phyloP scores from a whole-genome alignment of 1,140 invertebrate genomes.

The Vanessa atalanta region DNA sequence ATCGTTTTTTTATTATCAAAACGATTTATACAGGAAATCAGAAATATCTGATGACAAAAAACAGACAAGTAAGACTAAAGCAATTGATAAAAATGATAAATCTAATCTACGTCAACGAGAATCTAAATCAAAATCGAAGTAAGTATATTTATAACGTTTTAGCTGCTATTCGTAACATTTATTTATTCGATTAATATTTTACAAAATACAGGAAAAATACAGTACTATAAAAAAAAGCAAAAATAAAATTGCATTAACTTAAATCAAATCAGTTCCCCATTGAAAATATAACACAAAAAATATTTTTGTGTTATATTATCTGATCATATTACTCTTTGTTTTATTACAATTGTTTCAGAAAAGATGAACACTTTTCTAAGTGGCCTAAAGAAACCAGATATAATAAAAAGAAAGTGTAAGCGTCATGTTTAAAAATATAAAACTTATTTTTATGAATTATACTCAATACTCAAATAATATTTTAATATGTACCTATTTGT shows the following conservation, averaged over 20 bases:
- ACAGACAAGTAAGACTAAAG: background rate
- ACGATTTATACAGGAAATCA: slow-evolving; percentile 7
- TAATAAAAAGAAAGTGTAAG: slow-evolving; percentile 14
- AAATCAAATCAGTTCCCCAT: no score
- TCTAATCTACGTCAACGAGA: background rate
- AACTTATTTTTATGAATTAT: no score
- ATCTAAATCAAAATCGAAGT: background rate
- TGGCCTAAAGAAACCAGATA: background rate
- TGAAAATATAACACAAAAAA: no score
- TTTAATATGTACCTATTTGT: no score
- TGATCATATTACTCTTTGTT: background rate
- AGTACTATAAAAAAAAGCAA: no score
- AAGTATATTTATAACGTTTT: background rate
- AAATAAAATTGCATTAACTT: no score
- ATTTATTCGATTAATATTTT: no score
- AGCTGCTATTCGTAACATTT: no score
- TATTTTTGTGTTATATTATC: no score
- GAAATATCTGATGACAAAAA: slow-evolving; percentile 13
- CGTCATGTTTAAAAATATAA: background rate
- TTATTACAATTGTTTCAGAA: background rate
- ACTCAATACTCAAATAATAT: no score
- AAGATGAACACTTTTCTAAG: background rate
- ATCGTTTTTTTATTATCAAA: background rate
- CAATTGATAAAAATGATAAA: background rate
- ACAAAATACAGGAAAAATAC: no score